Evolutionary conservation across 2,113 vertebrate species (phyloP).

Genomic region (Myxocyprinus asiaticus): DNA sequence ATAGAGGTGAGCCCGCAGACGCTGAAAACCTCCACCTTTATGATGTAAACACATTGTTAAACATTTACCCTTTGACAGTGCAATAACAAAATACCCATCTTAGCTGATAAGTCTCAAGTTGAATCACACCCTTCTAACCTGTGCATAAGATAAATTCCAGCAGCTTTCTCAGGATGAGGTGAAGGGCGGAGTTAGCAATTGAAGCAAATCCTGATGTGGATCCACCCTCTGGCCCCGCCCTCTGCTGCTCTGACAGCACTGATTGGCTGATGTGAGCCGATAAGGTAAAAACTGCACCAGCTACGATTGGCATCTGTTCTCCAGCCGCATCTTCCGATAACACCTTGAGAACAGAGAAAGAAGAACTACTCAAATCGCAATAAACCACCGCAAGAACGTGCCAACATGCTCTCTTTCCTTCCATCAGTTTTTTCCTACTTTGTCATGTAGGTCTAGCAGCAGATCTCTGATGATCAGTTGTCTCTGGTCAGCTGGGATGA

Average conservation of each 20-base stretch:
- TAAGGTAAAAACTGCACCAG: conserved; percentile 93
- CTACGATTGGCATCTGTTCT: conserved; percentile 94
- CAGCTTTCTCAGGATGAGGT: conserved; percentile 92
- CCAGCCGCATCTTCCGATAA: conserved; percentile 92
- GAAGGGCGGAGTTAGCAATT: conserved; percentile 93
- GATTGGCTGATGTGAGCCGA: conserved; percentile 94
- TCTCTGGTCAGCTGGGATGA: conserved; percentile 89
- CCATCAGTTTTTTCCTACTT: conserved; percentile 81
- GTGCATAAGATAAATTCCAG: conserved; percentile 97
- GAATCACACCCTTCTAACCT: conserved; percentile 67
- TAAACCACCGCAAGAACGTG: too few species aligned
- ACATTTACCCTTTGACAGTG: too few species aligned
- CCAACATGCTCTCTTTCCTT: too few species aligned
- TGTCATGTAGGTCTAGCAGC: conserved; percentile 93
- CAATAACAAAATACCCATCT: too few species aligned
- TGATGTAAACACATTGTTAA: conserved; percentile 11
- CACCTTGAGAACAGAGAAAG: conserved; percentile 72
- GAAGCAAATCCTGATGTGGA: conserved; percentile 85
- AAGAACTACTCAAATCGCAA: too few species aligned
- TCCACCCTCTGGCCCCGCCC: conserved; percentile 72
- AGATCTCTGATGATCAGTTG: conserved; percentile 96
- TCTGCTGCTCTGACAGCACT: conserved; percentile 90
- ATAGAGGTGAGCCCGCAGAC: conserved; percentile 91
- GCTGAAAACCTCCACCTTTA: conserved; percentile 93
- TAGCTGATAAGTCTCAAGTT: too few species aligned